Percentiles rank a stretch among this genome's conserved stretches.
These are phyloP conservation scores for Echinometra lucunter DNA, from an alignment of 53 echinoderm and acorn worm species.

Conservation along the genomic window DNA sequence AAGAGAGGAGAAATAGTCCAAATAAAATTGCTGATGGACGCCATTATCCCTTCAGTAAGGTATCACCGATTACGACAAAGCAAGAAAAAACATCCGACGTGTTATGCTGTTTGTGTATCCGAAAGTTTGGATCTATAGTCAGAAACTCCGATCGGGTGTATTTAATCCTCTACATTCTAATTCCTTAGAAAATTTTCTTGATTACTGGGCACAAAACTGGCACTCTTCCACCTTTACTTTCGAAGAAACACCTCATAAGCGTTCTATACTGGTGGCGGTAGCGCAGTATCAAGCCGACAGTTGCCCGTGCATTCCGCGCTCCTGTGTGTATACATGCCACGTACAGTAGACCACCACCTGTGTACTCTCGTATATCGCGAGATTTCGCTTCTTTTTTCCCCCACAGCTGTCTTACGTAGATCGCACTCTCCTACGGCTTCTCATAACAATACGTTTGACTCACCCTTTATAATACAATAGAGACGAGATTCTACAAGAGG, in stretches of 20 bases:
- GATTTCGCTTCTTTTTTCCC: conserved; percentile 27
- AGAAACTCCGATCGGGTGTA: not conserved
- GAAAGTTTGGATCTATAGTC: not conserved
- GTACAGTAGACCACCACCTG: conserved; percentile 27
- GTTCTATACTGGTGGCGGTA: conserved; percentile 17
- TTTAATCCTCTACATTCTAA: not conserved
- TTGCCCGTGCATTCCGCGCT: not conserved
- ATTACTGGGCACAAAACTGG: not conserved
- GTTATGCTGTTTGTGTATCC: not conserved
- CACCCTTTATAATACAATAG: conserved; percentile 24
- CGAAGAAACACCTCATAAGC: not conserved
- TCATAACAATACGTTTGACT: conserved; percentile 45
- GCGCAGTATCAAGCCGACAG: not conserved
- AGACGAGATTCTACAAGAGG: conserved; percentile 10
- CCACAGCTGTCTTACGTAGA: conserved; percentile 68
- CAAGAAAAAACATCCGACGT: not conserved
- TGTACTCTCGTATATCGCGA: conserved; percentile 38
- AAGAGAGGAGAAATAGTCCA: not conserved
- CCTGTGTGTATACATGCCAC: conserved; percentile 6
- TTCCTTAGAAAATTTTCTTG: not conserved
- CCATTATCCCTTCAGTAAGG: conserved; percentile 30
- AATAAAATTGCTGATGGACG: not conserved
- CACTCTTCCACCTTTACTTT: not conserved
- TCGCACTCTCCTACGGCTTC: conserved; percentile 14
- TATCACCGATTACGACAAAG: not conserved